These are phyloP conservation scores for Harpegnathos saltator DNA, from an alignment of 1,140 invertebrate genomes.

Conservation along the genomic window DNA sequence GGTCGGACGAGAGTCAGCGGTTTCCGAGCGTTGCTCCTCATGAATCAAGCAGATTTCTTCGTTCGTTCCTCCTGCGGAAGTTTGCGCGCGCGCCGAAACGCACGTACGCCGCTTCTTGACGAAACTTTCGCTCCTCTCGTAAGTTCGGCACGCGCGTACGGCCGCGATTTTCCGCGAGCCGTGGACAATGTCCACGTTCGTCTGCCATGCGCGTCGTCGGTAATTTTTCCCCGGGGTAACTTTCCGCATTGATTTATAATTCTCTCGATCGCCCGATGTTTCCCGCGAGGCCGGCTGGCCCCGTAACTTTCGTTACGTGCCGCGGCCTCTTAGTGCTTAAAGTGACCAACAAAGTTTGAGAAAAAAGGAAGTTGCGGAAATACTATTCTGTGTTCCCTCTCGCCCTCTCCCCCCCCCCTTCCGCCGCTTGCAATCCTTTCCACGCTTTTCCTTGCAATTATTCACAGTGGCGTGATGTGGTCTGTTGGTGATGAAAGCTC, in stretches of 20 bases:
- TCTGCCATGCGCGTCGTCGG: conserved; percentile 1
- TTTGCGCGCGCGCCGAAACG: not conserved
- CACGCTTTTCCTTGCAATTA: conserved; percentile 14
- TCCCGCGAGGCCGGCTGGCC: conserved; percentile 47
- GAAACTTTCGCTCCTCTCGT: not conserved
- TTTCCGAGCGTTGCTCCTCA: not conserved
- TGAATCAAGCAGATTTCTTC: not conserved
- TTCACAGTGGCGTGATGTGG: not conserved
- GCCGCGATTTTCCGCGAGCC: not conserved
- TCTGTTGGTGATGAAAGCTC: conserved; percentile 5
- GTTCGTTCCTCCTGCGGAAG: not conserved
- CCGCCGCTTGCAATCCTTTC: not conserved
- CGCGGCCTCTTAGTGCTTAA: conserved; percentile 28
- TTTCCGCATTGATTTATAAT: conserved; percentile 59
- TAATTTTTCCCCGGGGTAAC: conserved; percentile 27
- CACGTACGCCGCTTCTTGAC: not conserved
- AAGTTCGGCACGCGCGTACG: not conserved
- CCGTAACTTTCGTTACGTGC: conserved; percentile 50
- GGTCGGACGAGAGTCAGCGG: too few species aligned
- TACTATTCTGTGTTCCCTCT: not conserved
- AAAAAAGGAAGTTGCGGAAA: conserved; percentile 28
- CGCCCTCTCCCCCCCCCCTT: too few species aligned
- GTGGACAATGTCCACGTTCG: conserved; percentile 12
- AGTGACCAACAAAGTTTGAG: conserved; percentile 28
- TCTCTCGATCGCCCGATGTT: conserved; percentile 26